Evolutionary conservation across 2,888 invertebrate genomes (phyloP), one percentile per base, ranked within the genome.

Genomic region (Dynastes maya): DNA sequence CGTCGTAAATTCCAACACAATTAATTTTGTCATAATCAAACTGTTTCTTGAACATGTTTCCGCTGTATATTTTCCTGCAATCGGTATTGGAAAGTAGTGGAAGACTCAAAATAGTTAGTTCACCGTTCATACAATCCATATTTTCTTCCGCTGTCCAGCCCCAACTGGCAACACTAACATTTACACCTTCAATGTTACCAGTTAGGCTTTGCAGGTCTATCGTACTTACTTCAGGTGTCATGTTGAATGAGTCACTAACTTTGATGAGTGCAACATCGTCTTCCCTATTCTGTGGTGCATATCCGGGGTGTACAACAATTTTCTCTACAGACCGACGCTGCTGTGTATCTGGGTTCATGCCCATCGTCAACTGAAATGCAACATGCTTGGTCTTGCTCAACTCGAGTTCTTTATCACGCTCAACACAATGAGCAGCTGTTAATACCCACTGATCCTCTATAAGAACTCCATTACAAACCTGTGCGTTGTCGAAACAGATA

Each of bases 351-450:
- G 1, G 2, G 22, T 0, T 9, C 67, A 3, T 2, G 11, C 40
- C 45, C 67, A 67, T 67, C 45, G 45, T 67, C 22, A 67, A 45
- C 45, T 4, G 22, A 49, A 22, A 16, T 67, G 2, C 49, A 2
- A 22, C 16, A 22, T 22, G 9, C 45, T 45, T 45, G 11, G 8
- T 45, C 45, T 45, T 45, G 11, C 22, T 49, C 45, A 67, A 49
- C 45, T 1, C 27, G 40, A 22, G 9, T 67, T 13, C 49, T 8
- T 49, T 22, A 9, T 67, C 49, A 22, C 11, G 2, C 27, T 45
- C 49, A 67, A 67, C 45, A 45, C 67, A 67, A 67, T 67, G 67
- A 8, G 67, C 67, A 32, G 49, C 49, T 1, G 67, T 67, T 67
- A 67, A 22, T 45, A 67, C 22, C 67, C 67, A 64, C 6, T 2